These are phyloP conservation scores for Hirudinaria manillensis DNA, from an alignment of 2,888 invertebrate species.

Conservation along the genomic window DNA sequence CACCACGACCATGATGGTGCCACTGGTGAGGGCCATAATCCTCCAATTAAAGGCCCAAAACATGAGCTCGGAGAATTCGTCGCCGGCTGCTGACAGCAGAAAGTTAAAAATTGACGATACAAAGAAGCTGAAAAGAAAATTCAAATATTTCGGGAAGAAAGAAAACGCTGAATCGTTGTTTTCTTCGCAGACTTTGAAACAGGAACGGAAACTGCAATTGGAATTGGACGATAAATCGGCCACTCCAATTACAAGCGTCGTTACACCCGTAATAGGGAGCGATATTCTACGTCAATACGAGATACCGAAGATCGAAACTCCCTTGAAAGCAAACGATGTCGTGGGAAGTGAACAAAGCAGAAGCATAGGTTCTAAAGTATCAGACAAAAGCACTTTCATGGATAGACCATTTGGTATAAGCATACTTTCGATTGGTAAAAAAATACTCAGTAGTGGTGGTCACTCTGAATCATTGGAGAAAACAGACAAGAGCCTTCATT, in stretches of 20 bases:
- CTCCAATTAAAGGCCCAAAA: slow-evolving; percentile 15
- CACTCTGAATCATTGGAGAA: too few species aligned
- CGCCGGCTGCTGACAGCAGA: too few species aligned
- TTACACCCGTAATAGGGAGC: background rate
- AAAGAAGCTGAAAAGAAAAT: too few species aligned
- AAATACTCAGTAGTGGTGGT: too few species aligned
- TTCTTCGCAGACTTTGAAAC: background rate
- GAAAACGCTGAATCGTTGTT: background rate
- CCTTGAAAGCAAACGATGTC: too few species aligned
- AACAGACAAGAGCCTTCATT: too few species aligned
- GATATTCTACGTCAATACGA: background rate
- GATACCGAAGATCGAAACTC: background rate
- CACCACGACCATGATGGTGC: slow-evolving; percentile 26
- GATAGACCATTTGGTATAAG: too few species aligned
- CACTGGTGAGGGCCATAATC: slow-evolving; percentile 22
- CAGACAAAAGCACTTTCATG: background rate
- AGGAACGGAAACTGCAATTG: background rate
- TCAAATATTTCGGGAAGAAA: background rate
- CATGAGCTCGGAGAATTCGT: background rate
- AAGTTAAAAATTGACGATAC: too few species aligned
- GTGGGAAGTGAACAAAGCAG: background rate
- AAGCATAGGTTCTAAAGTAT: background rate
- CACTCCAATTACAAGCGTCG: background rate
- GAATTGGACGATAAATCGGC: background rate
- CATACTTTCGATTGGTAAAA: too few species aligned